Base-by-base conservation (phyloP, 2,113 vertebrate species). In the Ciconia boyciana region DNA sequence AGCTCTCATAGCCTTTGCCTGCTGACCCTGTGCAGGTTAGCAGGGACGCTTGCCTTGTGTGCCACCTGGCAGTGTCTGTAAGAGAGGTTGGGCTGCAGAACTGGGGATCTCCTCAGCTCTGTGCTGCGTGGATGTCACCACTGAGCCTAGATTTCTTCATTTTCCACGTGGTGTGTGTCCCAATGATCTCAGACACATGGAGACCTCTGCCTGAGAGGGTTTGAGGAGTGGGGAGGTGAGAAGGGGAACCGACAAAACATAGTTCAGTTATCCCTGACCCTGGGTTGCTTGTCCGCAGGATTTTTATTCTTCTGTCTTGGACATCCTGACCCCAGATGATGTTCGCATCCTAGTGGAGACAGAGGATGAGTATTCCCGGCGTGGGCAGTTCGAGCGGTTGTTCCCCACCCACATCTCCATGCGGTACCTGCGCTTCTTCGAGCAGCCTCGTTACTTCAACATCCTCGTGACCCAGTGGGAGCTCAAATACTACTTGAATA, bases 391-490 rank as follows among this genome's bases (percentile, higher is more conserved):
- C 1, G 98, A 99, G 96, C 98, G 99, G 2, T 92, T 99, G 48
- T 99, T 99, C 94, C 99, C 99, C 13, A 98, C 98, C 7, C 96
- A 97, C 46, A 57, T 97, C 20, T 99, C 99, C 24, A 98, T 98
- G 49, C 98, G 97, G 16, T 99, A 99, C 98, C 98, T 99, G 71
- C 98, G 98, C 57, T 99, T 99, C 97, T 99, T 99, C 1, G 99
- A 99, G 93, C 98, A 98, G 83, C 98, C 98, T 11, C 98, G 99
- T 48, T 99, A 99, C 97, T 98, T 99, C 96, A 99, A 99, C 97
- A 98, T 99, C 90, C 98, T 99, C 85, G 98, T 99, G 66, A 98
- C 99, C 80, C 99, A 99, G 83, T 99, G 99, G 99, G 99, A 99
- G 86, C 98, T 98, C 96, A 99, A 98, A 87, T 98, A 99, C 97